phyloP scores from a whole-genome alignment of 2,113 vertebrate species.

The Pleuronectes platessa region DNA sequence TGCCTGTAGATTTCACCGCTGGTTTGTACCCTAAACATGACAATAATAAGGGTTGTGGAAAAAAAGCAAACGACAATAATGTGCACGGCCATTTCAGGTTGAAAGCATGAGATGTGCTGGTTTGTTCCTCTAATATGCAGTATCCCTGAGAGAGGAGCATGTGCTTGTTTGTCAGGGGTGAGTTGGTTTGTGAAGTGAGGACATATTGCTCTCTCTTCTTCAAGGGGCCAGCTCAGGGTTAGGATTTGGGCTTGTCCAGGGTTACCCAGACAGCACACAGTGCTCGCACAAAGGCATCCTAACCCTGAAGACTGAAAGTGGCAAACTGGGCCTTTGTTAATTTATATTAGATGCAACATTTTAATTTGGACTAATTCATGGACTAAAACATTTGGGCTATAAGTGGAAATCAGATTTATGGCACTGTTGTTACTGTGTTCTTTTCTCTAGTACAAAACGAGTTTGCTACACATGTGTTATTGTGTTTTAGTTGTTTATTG shows the following conservation, averaged over 20 bases:
- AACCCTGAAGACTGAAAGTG: conserved; percentile 23
- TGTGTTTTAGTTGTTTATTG: too few species aligned
- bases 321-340: conserved; percentile 6
- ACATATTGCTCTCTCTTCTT: conserved; percentile 25
- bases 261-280: conserved; percentile 48
- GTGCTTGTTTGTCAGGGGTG: not conserved
- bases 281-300: conserved; percentile 36
- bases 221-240: conserved; percentile 50
- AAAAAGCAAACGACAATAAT: conserved; percentile 38
- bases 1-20: conserved; percentile 10
- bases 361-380: not conserved
- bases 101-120: not conserved
- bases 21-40: conserved; percentile 63
- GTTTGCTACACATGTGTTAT: too few species aligned
- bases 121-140: not conserved
- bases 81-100: conserved; percentile 13
- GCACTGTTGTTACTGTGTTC: not conserved
- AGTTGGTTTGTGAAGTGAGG: conserved; percentile 18
- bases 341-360: conserved; percentile 3
- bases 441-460: too few species aligned
- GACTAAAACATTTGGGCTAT: not conserved
- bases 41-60: conserved; percentile 54
- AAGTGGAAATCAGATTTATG: not conserved
- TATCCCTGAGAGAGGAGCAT: conserved; percentile 1
- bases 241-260: conserved; percentile 31